phyloP scores from a whole-genome alignment of 2,888 invertebrate genomes.

The Cerceris rybyensis region DNA sequence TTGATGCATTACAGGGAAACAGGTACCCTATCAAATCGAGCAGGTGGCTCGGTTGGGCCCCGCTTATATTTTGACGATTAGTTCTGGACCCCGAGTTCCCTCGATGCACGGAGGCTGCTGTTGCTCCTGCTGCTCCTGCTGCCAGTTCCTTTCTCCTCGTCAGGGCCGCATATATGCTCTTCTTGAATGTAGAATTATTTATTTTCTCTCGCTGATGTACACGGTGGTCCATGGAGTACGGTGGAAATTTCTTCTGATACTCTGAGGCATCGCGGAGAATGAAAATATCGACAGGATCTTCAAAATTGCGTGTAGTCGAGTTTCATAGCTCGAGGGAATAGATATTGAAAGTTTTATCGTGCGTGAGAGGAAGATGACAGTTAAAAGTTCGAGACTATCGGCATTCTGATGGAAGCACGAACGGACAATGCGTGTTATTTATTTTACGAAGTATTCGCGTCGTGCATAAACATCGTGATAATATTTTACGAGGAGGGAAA shows the following conservation, averaged over 20 bases:
- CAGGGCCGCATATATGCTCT: constrained; percentile 54
- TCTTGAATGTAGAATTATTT: neutral
- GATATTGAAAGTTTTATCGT: constrained; percentile 24
- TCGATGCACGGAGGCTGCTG: constrained; percentile 45
- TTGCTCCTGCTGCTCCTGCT: constrained; percentile 15
- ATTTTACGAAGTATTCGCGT: constrained; percentile 19
- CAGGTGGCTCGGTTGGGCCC: constrained; percentile 59
- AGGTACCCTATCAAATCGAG: constrained; percentile 67
- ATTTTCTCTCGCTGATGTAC: neutral
- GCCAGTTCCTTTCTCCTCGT: constrained; percentile 33
- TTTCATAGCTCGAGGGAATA: neutral
- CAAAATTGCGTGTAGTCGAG: neutral
- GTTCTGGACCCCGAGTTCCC: constrained; percentile 67
- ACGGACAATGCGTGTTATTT: constrained; percentile 34
- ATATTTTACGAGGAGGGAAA: constrained; percentile 55
- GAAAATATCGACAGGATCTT: neutral
- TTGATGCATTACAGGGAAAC: constrained; percentile 44
- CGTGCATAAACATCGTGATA: constrained; percentile 56
- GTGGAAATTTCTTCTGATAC: neutral
- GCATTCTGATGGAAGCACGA: constrained; percentile 17
- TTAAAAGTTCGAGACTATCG: constrained; percentile 40
- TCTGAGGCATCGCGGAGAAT: neutral
- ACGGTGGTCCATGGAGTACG: neutral
- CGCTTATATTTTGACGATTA: constrained; percentile 73
- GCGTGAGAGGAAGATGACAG: constrained; percentile 22